A percentile compares a stretch with the other conserved stretches of the same genome.
phyloP scores from a whole-genome alignment of 92 coral and sea anemone species.

The Phenganax marumi region DNA sequence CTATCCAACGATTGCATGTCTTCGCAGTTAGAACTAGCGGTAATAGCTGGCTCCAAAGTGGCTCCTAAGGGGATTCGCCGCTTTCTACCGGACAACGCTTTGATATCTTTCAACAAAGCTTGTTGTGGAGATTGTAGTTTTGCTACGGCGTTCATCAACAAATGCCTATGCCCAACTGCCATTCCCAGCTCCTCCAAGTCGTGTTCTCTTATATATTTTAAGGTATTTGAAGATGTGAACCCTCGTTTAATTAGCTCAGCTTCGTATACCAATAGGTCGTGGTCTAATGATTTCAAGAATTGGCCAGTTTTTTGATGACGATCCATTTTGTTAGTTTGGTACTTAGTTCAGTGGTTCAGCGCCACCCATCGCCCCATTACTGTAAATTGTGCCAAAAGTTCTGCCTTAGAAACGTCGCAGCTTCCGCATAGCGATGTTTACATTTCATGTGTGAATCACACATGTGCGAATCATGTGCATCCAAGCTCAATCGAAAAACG shows the following conservation, averaged over 20 bases:
- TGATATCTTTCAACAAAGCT: conserved; percentile 17
- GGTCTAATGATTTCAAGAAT: conserved; percentile 4
- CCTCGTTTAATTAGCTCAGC: conserved; percentile 16
- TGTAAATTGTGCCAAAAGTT: background rate
- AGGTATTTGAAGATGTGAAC: conserved; percentile 21
- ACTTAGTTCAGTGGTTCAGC: no score
- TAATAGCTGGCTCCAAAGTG: background rate
- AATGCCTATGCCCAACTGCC: conserved; percentile 22
- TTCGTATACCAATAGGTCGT: conserved; percentile 24
- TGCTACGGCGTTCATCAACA: conserved; percentile 25
- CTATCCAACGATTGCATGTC: background rate
- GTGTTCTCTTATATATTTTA: conserved; percentile 27
- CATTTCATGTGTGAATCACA: no score
- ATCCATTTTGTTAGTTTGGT: background rate
- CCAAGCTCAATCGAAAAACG: no score
- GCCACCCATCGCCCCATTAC: no score
- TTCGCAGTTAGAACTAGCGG: background rate
- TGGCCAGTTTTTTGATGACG: background rate
- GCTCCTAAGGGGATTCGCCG: conserved; percentile 15
- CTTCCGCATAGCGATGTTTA: no score
- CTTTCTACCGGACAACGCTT: conserved; percentile 14
- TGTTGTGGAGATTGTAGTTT: conserved; percentile 35
- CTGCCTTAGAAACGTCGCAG: conserved; percentile 10
- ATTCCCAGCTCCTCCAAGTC: conserved; percentile 30
- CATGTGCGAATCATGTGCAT: no score